Evolutionary conservation across 2,888 invertebrate genomes (phyloP).

Genomic region (Melipona bicolor): DNA sequence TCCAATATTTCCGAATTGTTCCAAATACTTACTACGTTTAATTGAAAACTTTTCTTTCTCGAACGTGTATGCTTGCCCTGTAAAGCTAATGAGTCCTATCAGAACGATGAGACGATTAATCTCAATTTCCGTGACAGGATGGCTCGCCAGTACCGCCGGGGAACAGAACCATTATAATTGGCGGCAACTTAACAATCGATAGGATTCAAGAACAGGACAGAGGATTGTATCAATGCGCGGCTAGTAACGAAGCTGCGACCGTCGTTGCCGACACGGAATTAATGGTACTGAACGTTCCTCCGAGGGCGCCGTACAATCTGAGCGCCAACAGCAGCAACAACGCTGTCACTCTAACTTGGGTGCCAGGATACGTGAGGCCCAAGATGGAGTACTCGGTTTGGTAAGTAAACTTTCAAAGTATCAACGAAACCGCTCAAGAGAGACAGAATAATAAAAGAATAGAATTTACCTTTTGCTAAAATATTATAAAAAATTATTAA

Average conservation of each 20-base stretch:
- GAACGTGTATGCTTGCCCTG: too few species aligned
- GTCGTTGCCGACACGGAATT: slow-evolving; percentile 92
- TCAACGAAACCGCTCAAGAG: not conserved
- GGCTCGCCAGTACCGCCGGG: slow-evolving; percentile 88
- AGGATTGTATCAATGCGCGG: slow-evolving; percentile 93
- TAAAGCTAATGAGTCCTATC: too few species aligned
- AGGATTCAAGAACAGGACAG: slow-evolving; percentile 93
- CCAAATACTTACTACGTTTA: too few species aligned
- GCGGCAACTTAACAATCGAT: slow-evolving; percentile 93
- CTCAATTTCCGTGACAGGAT: slow-evolving; percentile 85
- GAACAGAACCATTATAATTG: slow-evolving; percentile 88
- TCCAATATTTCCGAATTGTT: too few species aligned
- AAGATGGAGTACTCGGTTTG: slow-evolving; percentile 94
- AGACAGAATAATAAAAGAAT: too few species aligned
- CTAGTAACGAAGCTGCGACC: slow-evolving; percentile 95
- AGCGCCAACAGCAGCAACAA: slow-evolving; percentile 90
- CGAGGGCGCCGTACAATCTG: slow-evolving; percentile 95
- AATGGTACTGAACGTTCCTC: slow-evolving; percentile 93
- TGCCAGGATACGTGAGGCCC: slow-evolving; percentile 91
- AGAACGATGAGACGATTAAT: slow-evolving; percentile 70
- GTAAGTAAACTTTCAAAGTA: slow-evolving; percentile 81
- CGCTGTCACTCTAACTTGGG: slow-evolving; percentile 92
- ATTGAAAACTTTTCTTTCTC: too few species aligned
- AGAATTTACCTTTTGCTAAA: too few species aligned
- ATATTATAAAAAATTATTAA: too few species aligned